A percentile compares a stretch with the other conserved stretches of the same genome.
Evolutionary conservation across 2,113 vertebrate genomes (phyloP).

Genomic region (Chloroceryle aenea): DNA sequence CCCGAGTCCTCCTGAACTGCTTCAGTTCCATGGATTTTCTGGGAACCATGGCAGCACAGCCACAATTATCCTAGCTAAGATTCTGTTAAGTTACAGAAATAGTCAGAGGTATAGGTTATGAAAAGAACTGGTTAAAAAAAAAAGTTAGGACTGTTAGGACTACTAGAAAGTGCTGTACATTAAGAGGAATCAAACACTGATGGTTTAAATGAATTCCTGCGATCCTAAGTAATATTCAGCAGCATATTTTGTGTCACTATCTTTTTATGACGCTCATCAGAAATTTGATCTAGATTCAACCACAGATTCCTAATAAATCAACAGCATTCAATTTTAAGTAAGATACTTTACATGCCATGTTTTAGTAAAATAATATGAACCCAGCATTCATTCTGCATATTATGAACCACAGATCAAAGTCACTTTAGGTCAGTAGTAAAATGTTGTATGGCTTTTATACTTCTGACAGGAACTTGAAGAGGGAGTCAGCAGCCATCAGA

Average conservation of each 20-base stretch:
- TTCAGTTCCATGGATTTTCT: background rate
- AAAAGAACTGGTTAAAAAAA: background rate
- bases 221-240: background rate
- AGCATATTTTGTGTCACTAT: background rate
- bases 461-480: constrained; percentile 89
- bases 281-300: background rate
- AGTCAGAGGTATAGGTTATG: background rate
- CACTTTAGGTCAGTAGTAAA: background rate
- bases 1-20: background rate
- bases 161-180: background rate
- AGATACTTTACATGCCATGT: background rate
- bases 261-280: background rate
- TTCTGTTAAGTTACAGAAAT: background rate
- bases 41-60: background rate
- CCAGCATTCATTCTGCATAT: background rate
- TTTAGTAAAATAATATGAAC: background rate
- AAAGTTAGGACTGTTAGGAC: background rate
- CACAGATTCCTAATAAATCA: background rate
- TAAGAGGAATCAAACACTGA: background rate
- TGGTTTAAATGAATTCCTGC: background rate
- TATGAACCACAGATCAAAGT: background rate
- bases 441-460: background rate
- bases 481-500: constrained; percentile 83
- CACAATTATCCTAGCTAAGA: background rate
- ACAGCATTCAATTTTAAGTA: background rate